Percentiles rank a stretch among this genome's conserved stretches.
These are phyloP conservation scores for Lingula anatina DNA, from an alignment of 2,888 invertebrate genomes.

Conservation along the genomic window DNA sequence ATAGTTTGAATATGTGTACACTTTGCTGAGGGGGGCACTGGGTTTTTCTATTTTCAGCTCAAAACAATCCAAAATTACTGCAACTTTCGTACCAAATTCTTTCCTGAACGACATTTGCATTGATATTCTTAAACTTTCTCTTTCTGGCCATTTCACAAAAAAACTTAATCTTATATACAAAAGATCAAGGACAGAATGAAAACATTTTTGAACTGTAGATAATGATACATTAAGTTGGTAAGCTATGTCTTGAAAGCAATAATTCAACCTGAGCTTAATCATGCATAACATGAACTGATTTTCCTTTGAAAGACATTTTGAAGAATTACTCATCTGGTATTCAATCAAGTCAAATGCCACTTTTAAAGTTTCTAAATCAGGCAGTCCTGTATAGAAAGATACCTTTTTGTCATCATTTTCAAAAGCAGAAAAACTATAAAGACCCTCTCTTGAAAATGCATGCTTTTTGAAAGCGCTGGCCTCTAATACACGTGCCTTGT, in stretches of 20 bases:
- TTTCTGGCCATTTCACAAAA: constrained; percentile 7
- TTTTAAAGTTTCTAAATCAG: constrained; percentile 6
- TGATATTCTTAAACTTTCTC: constrained; percentile 5
- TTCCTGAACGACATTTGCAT: constrained; percentile 11
- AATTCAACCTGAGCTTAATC: constrained; percentile 8
- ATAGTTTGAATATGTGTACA: constrained; percentile 9
- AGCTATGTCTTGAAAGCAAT: constrained; percentile 7
- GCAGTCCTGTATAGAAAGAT: constrained; percentile 7
- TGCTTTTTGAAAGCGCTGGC: no score
- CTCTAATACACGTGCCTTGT: neutral
- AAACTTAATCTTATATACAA: constrained; percentile 5
- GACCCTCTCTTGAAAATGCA: neutral
- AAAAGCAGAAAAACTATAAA: constrained; percentile 3
- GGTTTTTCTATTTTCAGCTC: constrained; percentile 8
- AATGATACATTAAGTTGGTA: constrained; percentile 7
- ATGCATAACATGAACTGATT: constrained; percentile 8
- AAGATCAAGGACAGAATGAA: constrained; percentile 6
- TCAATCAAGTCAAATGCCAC: constrained; percentile 5
- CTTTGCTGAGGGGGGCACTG: constrained; percentile 1
- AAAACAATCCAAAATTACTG: constrained; percentile 8
- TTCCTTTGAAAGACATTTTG: constrained; percentile 6
- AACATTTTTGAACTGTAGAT: constrained; percentile 5
- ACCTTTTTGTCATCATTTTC: constrained; percentile 7
- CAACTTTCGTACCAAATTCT: constrained; percentile 10
- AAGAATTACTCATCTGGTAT: constrained; percentile 2